phyloP scores from a whole-genome alignment of 2,113 vertebrate genomes.

The Phalacrocorax aristotelis region DNA sequence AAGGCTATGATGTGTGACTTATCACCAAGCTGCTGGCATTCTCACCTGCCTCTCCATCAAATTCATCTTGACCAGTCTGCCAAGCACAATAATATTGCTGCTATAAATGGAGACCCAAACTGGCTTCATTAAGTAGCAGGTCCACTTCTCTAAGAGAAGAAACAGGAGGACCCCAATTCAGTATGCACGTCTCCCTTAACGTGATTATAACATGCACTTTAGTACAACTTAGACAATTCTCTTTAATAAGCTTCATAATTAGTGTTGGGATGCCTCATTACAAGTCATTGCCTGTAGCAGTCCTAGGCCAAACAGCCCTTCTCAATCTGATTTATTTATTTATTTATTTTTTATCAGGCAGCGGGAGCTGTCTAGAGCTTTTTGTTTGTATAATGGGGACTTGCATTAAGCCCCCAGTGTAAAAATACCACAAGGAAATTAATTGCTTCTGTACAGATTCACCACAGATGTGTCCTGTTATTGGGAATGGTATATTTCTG shows the following conservation, averaged over 20 bases:
- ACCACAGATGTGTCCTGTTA: slow-evolving; percentile 70
- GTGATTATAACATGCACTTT: slow-evolving; percentile 44
- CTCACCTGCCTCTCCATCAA: slow-evolving; percentile 71
- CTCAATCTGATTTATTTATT: slow-evolving; percentile 68
- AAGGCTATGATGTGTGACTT: slow-evolving; percentile 72
- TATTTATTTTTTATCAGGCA: slow-evolving; percentile 68
- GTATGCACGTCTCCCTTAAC: neutral
- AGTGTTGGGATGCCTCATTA: slow-evolving; percentile 74
- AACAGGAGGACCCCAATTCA: neutral
- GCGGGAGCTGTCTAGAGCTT: slow-evolving; percentile 75
- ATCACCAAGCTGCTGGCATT: slow-evolving; percentile 53
- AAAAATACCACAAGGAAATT: slow-evolving; percentile 81
- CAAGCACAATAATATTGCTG: slow-evolving; percentile 13
- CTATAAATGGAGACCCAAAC: neutral
- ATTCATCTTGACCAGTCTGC: slow-evolving; percentile 60
- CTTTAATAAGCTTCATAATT: slow-evolving; percentile 78
- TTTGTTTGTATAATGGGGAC: slow-evolving; percentile 77
- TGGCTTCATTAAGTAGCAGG: neutral
- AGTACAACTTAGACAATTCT: slow-evolving; percentile 67
- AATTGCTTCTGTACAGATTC: slow-evolving; percentile 79
- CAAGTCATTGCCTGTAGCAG: slow-evolving; percentile 73
- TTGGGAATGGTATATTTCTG: slow-evolving; percentile 55
- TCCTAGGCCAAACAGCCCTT: slow-evolving; percentile 69
- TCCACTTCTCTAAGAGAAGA: neutral
- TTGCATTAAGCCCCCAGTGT: slow-evolving; percentile 71